Conservation (phyloP, 2,113 vertebrate genomes). For the Vulpes ferrilata region DNA sequence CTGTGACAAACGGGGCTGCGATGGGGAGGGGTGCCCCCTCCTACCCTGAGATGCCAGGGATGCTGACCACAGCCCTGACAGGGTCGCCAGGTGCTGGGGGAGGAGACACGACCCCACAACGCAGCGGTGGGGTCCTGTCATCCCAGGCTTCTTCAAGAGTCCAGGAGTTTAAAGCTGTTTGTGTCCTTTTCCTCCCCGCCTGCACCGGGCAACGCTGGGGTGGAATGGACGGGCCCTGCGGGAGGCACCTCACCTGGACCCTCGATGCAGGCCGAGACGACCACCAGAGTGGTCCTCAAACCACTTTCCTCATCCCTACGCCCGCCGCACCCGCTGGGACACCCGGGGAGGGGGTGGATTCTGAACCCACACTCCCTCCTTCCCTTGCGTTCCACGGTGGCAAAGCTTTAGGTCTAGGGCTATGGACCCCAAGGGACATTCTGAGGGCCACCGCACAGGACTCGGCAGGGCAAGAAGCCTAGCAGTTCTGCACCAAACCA, state of each 20-base stretch:
- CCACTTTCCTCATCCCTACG: fast-evolving
- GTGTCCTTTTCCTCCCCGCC: background rate
- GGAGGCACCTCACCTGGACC: background rate
- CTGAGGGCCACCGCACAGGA: background rate
- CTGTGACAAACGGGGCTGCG: background rate
- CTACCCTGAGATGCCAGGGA: background rate
- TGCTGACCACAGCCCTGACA: background rate
- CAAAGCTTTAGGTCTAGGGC: background rate
- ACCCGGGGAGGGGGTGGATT: too few species aligned
- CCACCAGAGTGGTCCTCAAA: too few species aligned
- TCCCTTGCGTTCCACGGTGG: background rate
- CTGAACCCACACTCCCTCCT: background rate
- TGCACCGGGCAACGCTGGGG: background rate
- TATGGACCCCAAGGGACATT: background rate
- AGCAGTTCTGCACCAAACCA: background rate
- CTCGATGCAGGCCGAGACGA: background rate
- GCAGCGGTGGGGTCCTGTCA: too few species aligned
- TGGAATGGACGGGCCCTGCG: background rate
- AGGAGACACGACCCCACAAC: background rate
- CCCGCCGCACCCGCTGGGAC: background rate
- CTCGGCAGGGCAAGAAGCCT: background rate
- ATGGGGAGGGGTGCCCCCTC: background rate
- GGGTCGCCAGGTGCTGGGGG: background rate
- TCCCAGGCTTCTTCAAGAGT: background rate
- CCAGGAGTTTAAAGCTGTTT: background rate